phyloP scores from a whole-genome alignment of 2,888 invertebrate species.

The Alcis repandata region DNA sequence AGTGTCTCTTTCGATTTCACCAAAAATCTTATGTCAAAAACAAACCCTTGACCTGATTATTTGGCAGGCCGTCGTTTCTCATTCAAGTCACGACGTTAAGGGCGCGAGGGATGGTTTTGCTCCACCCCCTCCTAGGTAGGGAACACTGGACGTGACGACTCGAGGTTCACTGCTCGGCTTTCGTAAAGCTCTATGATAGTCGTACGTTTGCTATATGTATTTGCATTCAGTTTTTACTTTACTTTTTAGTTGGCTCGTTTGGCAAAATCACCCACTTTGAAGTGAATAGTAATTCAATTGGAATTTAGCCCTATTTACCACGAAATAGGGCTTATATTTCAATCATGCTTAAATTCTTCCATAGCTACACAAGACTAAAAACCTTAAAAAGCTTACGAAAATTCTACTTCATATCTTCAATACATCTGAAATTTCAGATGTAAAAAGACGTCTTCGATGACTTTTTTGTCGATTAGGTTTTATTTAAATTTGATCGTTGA shows the following conservation, averaged over 20 bases:
- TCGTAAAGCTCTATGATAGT: constrained; percentile 23
- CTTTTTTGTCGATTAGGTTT: not conserved
- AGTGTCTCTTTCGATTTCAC: not conserved
- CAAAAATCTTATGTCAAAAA: constrained; percentile 31
- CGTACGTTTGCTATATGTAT: constrained; percentile 11
- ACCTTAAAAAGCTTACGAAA: not conserved
- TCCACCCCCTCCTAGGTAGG: constrained; percentile 25
- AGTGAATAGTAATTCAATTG: too few species aligned
- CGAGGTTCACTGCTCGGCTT: constrained; percentile 31
- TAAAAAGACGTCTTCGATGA: not conserved
- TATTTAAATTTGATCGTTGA: not conserved
- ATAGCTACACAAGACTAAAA: too few species aligned
- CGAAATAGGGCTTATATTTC: too few species aligned
- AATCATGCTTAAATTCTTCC: too few species aligned
- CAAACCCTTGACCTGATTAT: constrained; percentile 43
- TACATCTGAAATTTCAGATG: not conserved
- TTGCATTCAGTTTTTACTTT: not conserved
- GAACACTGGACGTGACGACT: constrained; percentile 34
- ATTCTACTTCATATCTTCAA: not conserved
- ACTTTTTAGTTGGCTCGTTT: not conserved
- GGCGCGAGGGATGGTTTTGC: constrained; percentile 41
- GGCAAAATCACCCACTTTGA: too few species aligned
- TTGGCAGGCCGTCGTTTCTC: constrained; percentile 41
- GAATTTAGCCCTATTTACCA: too few species aligned
- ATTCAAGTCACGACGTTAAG: constrained; percentile 52